These are phyloP conservation scores for Prorops nasuta DNA, from an alignment of 1,140 invertebrate species.

Conservation along the genomic window DNA sequence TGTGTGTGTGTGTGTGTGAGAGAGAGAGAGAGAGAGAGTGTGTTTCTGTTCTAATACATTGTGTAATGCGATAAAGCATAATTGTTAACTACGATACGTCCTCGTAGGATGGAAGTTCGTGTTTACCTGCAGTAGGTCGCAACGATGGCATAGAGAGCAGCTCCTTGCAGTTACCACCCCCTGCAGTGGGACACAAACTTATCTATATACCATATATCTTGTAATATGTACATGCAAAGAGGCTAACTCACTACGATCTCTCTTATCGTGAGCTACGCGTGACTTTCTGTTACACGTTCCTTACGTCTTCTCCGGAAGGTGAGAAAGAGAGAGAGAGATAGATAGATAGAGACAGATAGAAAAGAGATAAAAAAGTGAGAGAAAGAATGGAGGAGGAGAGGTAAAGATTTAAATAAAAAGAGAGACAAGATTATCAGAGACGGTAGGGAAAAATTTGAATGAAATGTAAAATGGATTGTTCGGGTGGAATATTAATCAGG, in stretches of 20 bases:
- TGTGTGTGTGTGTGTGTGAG: slow-evolving; percentile 7
- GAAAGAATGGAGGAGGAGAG: neutral
- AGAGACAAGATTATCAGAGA: too few species aligned
- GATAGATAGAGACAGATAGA: slow-evolving; percentile 9
- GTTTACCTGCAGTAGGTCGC: slow-evolving; percentile 58
- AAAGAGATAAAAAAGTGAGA: neutral
- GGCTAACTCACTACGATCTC: slow-evolving; percentile 41
- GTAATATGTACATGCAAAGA: slow-evolving; percentile 41
- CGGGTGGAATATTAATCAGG: too few species aligned
- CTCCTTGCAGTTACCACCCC: slow-evolving; percentile 59
- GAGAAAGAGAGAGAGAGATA: slow-evolving; percentile 8
- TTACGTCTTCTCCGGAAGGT: slow-evolving; percentile 3
- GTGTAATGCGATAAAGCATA: slow-evolving; percentile 43
- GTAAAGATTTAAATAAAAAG: slow-evolving; percentile 9
- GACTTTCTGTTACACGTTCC: slow-evolving; percentile 21
- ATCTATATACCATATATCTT: slow-evolving; percentile 57
- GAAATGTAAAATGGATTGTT: too few species aligned
- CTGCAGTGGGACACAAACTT: slow-evolving; percentile 59
- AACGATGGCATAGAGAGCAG: slow-evolving; percentile 55
- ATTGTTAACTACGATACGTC: slow-evolving; percentile 51
- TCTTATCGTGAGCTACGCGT: slow-evolving; percentile 29
- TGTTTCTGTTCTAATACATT: slow-evolving; percentile 1
- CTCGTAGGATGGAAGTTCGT: slow-evolving; percentile 54
- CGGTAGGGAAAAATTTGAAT: too few species aligned
- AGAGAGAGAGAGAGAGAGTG: slow-evolving; percentile 4